phyloP scores from a whole-genome alignment of 2,888 invertebrate genomes.

The Ophion slaviceki region DNA sequence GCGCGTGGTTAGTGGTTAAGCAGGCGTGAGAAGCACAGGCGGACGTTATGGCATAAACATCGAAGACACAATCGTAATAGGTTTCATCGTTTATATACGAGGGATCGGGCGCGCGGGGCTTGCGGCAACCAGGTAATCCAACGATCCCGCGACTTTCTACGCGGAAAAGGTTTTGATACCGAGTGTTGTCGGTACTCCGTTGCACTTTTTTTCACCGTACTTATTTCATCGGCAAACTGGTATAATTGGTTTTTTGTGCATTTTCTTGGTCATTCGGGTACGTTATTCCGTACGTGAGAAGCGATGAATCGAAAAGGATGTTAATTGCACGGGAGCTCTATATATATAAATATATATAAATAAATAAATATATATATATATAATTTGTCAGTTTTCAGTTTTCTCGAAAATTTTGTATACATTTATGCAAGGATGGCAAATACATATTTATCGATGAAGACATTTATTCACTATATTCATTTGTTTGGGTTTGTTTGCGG shows the following conservation, averaged over 20 bases:
- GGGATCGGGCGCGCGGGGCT: background rate
- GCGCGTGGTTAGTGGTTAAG: background rate
- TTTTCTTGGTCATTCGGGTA: background rate
- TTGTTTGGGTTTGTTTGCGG: too few relatives aligned
- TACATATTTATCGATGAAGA: too few relatives aligned
- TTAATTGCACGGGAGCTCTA: too few relatives aligned
- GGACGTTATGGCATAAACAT: slow-evolving; percentile 48
- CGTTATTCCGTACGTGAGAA: background rate
- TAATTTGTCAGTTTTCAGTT: too few relatives aligned
- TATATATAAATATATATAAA: too few relatives aligned
- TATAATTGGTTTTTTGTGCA: slow-evolving; percentile 19
- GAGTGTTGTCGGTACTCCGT: slow-evolving; percentile 20
- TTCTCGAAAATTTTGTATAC: too few relatives aligned
- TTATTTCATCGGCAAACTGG: slow-evolving; percentile 32
- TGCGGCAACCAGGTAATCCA: slow-evolving; percentile 37
- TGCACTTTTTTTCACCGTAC: slow-evolving; percentile 2
- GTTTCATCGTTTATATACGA: slow-evolving; percentile 9
- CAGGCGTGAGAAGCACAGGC: slow-evolving; percentile 11
- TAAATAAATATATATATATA: too few relatives aligned
- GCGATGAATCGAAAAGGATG: slow-evolving; percentile 8
- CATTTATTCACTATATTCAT: too few relatives aligned
- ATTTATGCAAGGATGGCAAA: too few relatives aligned
- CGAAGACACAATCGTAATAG: slow-evolving; percentile 62
- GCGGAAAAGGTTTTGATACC: slow-evolving; percentile 61
- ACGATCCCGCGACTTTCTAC: slow-evolving; percentile 58